These are phyloP conservation scores for Karalla daura DNA, from an alignment of 2,797 vertebrate species.

Conservation along the genomic window DNA sequence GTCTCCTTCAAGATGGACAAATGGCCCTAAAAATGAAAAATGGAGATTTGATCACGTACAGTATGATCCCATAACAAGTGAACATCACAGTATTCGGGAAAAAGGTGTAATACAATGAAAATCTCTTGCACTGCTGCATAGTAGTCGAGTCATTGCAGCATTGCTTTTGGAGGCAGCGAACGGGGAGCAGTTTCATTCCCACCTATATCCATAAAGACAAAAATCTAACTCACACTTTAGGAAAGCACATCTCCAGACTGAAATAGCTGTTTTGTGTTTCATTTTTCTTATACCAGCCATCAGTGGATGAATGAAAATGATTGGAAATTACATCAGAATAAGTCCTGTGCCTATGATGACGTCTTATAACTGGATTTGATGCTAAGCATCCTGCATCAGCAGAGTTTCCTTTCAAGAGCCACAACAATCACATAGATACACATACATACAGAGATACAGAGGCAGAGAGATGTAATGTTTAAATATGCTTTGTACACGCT, in stretches of 20 bases:
- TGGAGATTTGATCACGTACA: not conserved
- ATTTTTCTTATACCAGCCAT: constrained; percentile 1
- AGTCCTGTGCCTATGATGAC: not conserved
- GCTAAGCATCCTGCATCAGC: not conserved
- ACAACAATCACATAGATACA: too few species aligned
- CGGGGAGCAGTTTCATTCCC: not conserved
- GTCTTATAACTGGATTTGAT: constrained; percentile 17
- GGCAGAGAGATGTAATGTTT: not conserved
- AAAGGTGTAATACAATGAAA: not conserved
- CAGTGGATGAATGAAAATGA: not conserved
- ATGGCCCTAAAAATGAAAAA: not conserved
- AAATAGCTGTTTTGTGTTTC: not conserved
- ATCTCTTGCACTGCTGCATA: not conserved
- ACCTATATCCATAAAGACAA: not conserved
- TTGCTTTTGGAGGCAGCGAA: not conserved
- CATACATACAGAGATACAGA: not conserved
- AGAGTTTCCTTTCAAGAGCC: not conserved
- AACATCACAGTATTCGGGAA: not conserved
- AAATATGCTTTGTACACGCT: not conserved
- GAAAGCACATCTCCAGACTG: not conserved
- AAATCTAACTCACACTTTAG: not conserved
- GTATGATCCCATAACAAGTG: not conserved
- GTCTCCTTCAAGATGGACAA: not conserved
- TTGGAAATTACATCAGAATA: constrained; percentile 2
- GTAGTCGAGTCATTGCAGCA: not conserved